Base-by-base conservation (phyloP, 2,797 vertebrate genomes). In the Hyperoplus immaculatus region DNA sequence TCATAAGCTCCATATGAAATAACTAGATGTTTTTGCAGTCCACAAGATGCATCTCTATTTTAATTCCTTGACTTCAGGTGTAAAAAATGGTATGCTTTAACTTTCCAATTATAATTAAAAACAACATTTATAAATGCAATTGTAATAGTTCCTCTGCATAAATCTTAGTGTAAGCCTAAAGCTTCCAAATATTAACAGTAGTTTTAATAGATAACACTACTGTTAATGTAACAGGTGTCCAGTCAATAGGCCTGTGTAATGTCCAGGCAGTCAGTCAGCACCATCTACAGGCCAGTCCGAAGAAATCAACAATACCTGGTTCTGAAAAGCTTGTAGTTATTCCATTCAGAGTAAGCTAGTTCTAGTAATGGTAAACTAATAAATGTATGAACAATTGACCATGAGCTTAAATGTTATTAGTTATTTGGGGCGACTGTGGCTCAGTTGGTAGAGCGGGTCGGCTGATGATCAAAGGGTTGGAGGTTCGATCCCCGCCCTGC, bases 241-340 rank as follows among this genome's bases (percentile, higher is more conserved):
- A 45, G 43, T 29, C 43, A 45, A 11, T 45, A 45, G 43, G 10
- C 49, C 13, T 64, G 3, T 58, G 7, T 36, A 14, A 0, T 64
- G 6, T 8, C 12, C 4, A 50, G 6, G 14, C 21, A 70, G 58
- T 15, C n/a, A 53, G 45, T 46, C 29, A 61, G 57, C 45, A 42
- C 80, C 80, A 64, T 75, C 81, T 81, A 61, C 4, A 50, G 78
- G 80, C 36, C 55, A 41, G 16, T 29, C 3, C 5, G 13, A 18
- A 54, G 14, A 78, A 59, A 49, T 59, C 2, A 29, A 16, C 15
- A 38, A 63, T 1, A 60, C 14, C 11, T 41, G 6, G 29, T 21
- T 7, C 45, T 41, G 12, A 50, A 29, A 42, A 10, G 2, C 0
- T n/a, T 6, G 1, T 3, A 46, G 43, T 11, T 5, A 29, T 42